Percentiles rank a stretch among this genome's conserved stretches.
Conservation (phyloP, 2,888 invertebrate species). For the Callimorpha dominula region DNA sequence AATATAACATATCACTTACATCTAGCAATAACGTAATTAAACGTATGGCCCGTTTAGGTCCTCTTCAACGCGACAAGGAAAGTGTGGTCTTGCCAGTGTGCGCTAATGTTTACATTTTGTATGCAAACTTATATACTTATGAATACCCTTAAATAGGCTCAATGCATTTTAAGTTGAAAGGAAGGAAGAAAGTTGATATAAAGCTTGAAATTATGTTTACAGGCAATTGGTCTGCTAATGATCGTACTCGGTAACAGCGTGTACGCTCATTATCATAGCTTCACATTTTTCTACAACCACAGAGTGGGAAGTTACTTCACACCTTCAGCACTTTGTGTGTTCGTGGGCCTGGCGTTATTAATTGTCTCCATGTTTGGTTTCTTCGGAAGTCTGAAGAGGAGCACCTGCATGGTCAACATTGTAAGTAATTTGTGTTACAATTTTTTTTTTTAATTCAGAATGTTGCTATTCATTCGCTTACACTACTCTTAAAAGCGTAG, state of each 20-base stretch:
- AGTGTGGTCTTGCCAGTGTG: no score
- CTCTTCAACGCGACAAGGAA: no score
- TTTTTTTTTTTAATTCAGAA: no score
- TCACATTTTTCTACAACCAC: slow-evolving; percentile 73
- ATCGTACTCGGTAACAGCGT: slow-evolving; percentile 79
- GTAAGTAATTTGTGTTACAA: slow-evolving; percentile 69
- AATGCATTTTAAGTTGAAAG: neutral
- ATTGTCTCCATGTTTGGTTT: slow-evolving; percentile 94
- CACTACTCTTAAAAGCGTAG: neutral
- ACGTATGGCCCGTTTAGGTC: no score
- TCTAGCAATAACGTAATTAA: no score
- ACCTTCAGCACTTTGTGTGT: slow-evolving; percentile 91
- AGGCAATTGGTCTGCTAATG: slow-evolving; percentile 77
- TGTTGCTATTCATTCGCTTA: no score
- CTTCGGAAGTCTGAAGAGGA: slow-evolving; percentile 93
- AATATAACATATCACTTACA: no score
- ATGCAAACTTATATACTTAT: no score
- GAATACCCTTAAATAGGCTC: neutral
- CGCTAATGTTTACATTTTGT: no score
- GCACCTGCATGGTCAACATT: slow-evolving; percentile 89
- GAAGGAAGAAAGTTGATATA: neutral
- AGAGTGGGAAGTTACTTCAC: slow-evolving; percentile 87
- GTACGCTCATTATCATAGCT: slow-evolving; percentile 76
- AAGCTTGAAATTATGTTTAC: slow-evolving; percentile 41
- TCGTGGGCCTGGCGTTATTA: slow-evolving; percentile 91